Base-by-base conservation (phyloP, 2,113 vertebrate genomes). In the Pogona vitticeps region DNA sequence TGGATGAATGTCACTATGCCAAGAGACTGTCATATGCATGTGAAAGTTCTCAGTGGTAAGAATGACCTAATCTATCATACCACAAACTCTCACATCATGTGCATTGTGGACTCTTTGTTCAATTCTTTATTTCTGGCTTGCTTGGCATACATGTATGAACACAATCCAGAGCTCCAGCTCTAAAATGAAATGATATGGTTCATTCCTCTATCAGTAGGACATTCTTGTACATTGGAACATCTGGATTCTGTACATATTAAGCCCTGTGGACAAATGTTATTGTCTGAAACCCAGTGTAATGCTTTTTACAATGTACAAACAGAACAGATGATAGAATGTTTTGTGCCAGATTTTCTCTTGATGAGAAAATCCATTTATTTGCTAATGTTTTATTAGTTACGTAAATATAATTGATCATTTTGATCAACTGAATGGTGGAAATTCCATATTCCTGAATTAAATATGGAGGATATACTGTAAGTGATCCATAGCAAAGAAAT, bases 171-270 rank as follows among this genome's bases (percentile, higher is more conserved):
- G n/a, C 70, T 82, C 58, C 59, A 65, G 21, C 42, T 59, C 23
- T 68, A 76, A 87, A 31, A 79, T 46, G 17, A 78, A 88, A 84
- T 73, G n/a, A 52, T 88, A 84, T 88, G 82, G 80, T 28, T 88
- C 81, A 88, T 61, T 78, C 31, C 33, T 83, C 56, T 65, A 84
- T 72, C 65, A 83, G 67, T 73, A 38, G 56, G 76, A 65, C 81
- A 84, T 83, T 76, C 72, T 77, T 82, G 8, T 31, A 56, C 33
- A 84, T 63, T 52, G 36, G 76, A 78, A 73, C 67, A 70, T 82
- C 59, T 87, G 80, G 73, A 82, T 76, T 79, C 40, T 72, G 38
- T 76, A 88, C 40, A 61, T 36, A 38, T 71, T 78, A 71, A 78
- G 56, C 15, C 36, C 52, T 71, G 9, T 83, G 63, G 72, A 71